phyloP scores from a whole-genome alignment of 2,888 invertebrate species.

The Anodontia alba region DNA sequence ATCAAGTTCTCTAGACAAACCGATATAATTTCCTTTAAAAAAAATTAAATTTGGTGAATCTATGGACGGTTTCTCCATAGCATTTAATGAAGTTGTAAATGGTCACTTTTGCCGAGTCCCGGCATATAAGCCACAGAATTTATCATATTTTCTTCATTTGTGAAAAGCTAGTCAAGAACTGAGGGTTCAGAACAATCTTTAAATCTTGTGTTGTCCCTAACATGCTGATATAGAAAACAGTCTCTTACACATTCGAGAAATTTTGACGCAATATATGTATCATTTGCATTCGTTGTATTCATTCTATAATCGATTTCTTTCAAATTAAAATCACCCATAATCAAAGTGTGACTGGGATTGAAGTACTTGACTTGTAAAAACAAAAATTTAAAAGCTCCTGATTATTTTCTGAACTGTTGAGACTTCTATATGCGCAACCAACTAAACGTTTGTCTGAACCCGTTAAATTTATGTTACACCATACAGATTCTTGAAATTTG shows the following conservation, averaged over 20 bases:
- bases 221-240: conserved; percentile 15
- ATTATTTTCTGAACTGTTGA: not conserved
- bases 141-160: conserved; percentile 24
- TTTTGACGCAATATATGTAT: not conserved
- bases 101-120: conserved; percentile 36
- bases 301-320: not conserved
- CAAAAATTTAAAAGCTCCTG: not conserved
- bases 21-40: conserved; percentile 25
- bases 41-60: not conserved
- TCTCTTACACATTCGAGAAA: conserved; percentile 18
- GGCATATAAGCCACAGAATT: not conserved
- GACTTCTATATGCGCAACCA: not conserved
- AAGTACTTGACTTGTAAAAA: not conserved
- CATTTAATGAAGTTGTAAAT: conserved; percentile 8
- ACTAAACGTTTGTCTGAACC: not conserved
- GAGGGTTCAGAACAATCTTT: not conserved
- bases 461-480: not conserved
- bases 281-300: not conserved
- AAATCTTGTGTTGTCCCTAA: not conserved
- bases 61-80: not conserved
- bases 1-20: not conserved
- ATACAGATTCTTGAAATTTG: not conserved
- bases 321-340: conserved; percentile 17
- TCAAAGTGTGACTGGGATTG: not conserved
- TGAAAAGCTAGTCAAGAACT: conserved; percentile 10